phyloP scores from a whole-genome alignment of 1,140 invertebrate genomes.

The Drosophila athabasca region DNA sequence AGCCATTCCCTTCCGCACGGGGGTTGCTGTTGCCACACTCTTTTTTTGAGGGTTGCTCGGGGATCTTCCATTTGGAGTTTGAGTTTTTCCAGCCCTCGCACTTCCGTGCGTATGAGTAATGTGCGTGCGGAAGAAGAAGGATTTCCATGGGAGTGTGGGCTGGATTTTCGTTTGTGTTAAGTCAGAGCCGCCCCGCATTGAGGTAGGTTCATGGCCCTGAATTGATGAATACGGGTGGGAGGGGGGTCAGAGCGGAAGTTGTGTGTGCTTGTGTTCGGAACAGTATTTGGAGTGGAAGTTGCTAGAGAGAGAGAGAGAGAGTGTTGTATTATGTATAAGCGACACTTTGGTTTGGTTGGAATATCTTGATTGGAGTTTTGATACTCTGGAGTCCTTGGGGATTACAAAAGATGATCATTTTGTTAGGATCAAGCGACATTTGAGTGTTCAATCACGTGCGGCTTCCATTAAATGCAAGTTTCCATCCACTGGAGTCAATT shows the following conservation, averaged over 20 bases:
- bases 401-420: too few species aligned
- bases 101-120: slow-evolving; percentile 63
- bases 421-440: too few species aligned
- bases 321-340: not conserved
- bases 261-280: too few species aligned
- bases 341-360: not conserved
- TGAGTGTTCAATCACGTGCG: too few species aligned
- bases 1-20: not conserved
- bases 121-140: slow-evolving; percentile 37
- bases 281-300: too few species aligned
- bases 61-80: not conserved
- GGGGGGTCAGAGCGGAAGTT: too few species aligned
- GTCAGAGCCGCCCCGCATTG: slow-evolving; percentile 59
- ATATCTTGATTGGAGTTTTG: too few species aligned
- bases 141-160: slow-evolving; percentile 6
- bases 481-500: too few species aligned
- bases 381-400: too few species aligned
- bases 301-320: too few species aligned
- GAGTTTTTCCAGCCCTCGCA: not conserved
- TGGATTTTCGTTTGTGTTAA: slow-evolving; percentile 23
- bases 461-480: too few species aligned
- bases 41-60: slow-evolving; percentile 26
- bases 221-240: too few species aligned
- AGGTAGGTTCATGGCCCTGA: slow-evolving; percentile 62
- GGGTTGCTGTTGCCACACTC: slow-evolving; percentile 21